These are phyloP conservation scores for Hydrozoanthus gracilis DNA, from an alignment of 92 coral and sea anemone species.

Conservation along the genomic window DNA sequence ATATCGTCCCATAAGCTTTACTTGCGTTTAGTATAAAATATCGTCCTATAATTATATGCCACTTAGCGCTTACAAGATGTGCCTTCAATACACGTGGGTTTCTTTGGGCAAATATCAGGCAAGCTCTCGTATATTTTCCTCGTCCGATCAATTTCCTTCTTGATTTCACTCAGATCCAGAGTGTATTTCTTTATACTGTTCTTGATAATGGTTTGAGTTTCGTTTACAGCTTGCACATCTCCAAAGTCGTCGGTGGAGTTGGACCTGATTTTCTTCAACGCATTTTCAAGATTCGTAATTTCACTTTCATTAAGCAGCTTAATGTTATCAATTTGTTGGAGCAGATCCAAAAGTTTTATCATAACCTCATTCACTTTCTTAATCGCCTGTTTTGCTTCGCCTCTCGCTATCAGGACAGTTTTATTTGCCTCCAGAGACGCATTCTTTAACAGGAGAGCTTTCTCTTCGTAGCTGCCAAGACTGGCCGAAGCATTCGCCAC, in stretches of 20 bases:
- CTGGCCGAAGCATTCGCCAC: conserved; percentile 60
- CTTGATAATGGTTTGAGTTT: conserved; percentile 52
- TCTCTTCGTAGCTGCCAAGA: conserved; percentile 47
- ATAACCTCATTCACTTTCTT: conserved; percentile 71
- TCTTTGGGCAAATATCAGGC: conserved; percentile 68
- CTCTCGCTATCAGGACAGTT: conserved; percentile 61
- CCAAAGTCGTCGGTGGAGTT: conserved; percentile 40
- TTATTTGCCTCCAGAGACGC: conserved; percentile 62
- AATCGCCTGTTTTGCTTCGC: conserved; percentile 65
- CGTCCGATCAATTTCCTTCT: conserved; percentile 54
- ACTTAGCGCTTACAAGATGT: conserved; percentile 10
- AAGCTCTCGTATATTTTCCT: conserved; percentile 42
- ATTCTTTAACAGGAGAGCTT: conserved; percentile 51
- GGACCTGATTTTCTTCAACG: conserved; percentile 43
- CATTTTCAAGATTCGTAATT: conserved; percentile 56
- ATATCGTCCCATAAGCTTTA: not conserved
- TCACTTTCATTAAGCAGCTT: conserved; percentile 57
- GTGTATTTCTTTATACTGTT: conserved; percentile 65
- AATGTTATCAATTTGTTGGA: conserved; percentile 71
- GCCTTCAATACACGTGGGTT: not conserved
- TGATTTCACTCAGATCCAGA: conserved; percentile 65
- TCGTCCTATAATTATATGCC: not conserved
- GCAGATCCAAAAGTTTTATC: conserved; percentile 62
- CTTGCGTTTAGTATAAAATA: not conserved
- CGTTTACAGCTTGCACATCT: conserved; percentile 48